Conservation (phyloP, 1,140 invertebrate genomes). For the silkworm (Bombyx mori) region DNA sequence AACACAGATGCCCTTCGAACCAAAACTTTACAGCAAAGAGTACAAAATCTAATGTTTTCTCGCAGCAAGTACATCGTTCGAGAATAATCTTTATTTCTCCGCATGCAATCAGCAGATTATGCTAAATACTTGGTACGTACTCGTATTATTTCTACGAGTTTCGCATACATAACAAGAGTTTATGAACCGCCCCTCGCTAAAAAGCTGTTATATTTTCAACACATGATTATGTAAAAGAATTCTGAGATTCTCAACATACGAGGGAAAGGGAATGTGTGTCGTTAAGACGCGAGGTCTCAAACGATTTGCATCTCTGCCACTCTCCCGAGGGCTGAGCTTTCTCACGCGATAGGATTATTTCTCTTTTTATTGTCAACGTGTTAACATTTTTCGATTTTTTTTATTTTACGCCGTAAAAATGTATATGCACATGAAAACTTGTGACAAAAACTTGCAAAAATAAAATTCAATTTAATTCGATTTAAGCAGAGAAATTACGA, state of each 20-base stretch:
- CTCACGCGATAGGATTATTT: conserved; percentile 21
- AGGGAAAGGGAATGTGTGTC: conserved; percentile 54
- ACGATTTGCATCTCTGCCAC: conserved; percentile 54
- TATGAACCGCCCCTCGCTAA: conserved; percentile 53
- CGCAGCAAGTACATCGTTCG: neutral
- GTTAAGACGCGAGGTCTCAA: conserved; percentile 46
- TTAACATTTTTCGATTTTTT: neutral
- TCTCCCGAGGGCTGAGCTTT: conserved; percentile 21
- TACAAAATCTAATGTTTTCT: neutral
- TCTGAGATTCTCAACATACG: conserved; percentile 42
- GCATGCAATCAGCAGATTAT: conserved; percentile 50
- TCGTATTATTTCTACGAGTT: conserved; percentile 44
- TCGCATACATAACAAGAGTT: conserved; percentile 47
- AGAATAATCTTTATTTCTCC: conserved; percentile 17
- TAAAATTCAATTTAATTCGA: too few relatives aligned
- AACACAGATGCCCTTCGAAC: too few relatives aligned
- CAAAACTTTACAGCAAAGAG: too few relatives aligned
- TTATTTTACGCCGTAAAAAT: neutral
- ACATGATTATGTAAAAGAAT: conserved; percentile 71
- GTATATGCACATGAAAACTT: neutral
- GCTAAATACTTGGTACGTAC: conserved; percentile 51
- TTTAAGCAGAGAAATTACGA: too few relatives aligned
- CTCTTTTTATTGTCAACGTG: neutral
- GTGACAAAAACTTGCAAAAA: too few relatives aligned
- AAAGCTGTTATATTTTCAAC: conserved; percentile 69